phyloP scores from a whole-genome alignment of 2,113 vertebrate species.

The Bos taurus region ARS-UCD2.0 NC_037350.1:42455501-42456000 shows the following conservation, averaged over 20 bases:
- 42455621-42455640: fast-evolving
- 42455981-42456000: conserved; percentile 62
- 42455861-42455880: background rate
- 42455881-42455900: background rate
- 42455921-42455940: background rate
- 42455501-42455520: background rate
- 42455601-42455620: too few species aligned
- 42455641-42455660: background rate
- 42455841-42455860: background rate
- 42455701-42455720: background rate
- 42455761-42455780: background rate
- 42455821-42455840: background rate
- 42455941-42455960: background rate
- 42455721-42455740: background rate
- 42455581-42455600: too few species aligned
- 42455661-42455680: background rate
- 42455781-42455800: background rate
- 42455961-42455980: conserved; percentile 34
- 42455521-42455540: background rate
- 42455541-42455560: conserved; percentile 25
- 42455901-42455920: background rate
- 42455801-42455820: background rate
- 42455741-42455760: background rate
- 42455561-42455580: fast-evolving
- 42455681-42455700: background rate